Conservation (phyloP, 2,888 invertebrate species). For the Sarcophaga variegata region DNA sequence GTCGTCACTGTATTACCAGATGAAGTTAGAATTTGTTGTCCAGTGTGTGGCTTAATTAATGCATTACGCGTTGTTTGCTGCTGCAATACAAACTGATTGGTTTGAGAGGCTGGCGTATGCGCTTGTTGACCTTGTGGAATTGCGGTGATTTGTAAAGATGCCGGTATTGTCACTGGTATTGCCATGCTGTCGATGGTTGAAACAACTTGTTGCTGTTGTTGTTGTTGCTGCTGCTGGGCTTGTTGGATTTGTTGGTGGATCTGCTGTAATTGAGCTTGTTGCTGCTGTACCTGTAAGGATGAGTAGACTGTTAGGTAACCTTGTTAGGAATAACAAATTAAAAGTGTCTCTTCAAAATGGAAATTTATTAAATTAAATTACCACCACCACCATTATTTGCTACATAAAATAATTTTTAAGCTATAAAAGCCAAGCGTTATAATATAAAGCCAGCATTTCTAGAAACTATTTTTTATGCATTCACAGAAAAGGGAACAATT, state of each 20-base stretch:
- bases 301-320: constrained; percentile 70
- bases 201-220: constrained; percentile 73
- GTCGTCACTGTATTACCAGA: constrained; percentile 57
- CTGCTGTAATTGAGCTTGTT: constrained; percentile 71
- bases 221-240: constrained; percentile 73
- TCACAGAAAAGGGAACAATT: no score
- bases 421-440: background rate
- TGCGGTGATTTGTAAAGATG: constrained; percentile 72
- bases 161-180: constrained; percentile 68
- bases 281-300: constrained; percentile 71
- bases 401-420: constrained; percentile 7
- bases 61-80: constrained; percentile 64
- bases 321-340: constrained; percentile 67
- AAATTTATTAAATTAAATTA: constrained; percentile 60
- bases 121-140: constrained; percentile 64
- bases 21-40: constrained; percentile 32
- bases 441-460: background rate
- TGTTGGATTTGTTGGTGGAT: constrained; percentile 70
- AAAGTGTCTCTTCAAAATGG: constrained; percentile 63
- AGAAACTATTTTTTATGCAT: background rate
- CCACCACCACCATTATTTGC: constrained; percentile 52
- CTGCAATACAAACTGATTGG: constrained; percentile 62
- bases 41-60: constrained; percentile 68
- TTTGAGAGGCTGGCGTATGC: constrained; percentile 71
- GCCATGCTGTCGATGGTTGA: constrained; percentile 75